These are phyloP conservation scores for Chlorodrepanis virens DNA, from an alignment of 2,113 vertebrate genomes.

Conservation along the genomic window DNA sequence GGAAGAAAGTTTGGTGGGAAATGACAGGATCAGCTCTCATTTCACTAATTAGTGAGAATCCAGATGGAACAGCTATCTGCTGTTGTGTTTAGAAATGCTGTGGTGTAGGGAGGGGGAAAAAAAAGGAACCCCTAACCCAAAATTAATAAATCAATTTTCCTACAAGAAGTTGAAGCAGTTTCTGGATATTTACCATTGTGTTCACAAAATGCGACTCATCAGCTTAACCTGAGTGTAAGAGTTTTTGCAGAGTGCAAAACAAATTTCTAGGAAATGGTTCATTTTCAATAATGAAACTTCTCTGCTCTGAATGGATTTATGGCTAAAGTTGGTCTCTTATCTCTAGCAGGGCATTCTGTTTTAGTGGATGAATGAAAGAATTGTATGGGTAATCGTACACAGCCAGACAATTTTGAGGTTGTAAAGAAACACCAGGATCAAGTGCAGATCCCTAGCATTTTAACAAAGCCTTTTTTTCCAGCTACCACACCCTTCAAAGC, in stretches of 20 bases:
- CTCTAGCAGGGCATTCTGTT: accelerated
- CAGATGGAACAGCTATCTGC: background rate
- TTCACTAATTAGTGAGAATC: background rate
- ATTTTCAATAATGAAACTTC: background rate
- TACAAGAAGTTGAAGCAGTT: background rate
- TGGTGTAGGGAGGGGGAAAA: background rate
- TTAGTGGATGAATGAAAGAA: background rate
- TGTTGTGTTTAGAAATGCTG: background rate
- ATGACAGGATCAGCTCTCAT: background rate
- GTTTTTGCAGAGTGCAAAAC: background rate
- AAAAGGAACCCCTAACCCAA: background rate
- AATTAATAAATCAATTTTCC: background rate
- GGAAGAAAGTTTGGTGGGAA: background rate
- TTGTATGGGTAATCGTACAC: background rate
- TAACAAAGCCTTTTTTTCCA: background rate
- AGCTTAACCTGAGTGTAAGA: background rate
- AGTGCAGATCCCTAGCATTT: background rate
- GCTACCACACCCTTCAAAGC: background rate
- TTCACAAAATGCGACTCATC: background rate
- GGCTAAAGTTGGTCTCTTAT: background rate
- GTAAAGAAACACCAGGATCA: background rate
- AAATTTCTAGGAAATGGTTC: background rate
- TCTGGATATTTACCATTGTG: background rate
- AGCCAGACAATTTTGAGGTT: background rate
- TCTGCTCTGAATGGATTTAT: background rate